Percentiles rank a stretch among this genome's conserved stretches.
phyloP scores from a whole-genome alignment of 2,888 invertebrate genomes.

The Bimastos eiseni region DNA sequence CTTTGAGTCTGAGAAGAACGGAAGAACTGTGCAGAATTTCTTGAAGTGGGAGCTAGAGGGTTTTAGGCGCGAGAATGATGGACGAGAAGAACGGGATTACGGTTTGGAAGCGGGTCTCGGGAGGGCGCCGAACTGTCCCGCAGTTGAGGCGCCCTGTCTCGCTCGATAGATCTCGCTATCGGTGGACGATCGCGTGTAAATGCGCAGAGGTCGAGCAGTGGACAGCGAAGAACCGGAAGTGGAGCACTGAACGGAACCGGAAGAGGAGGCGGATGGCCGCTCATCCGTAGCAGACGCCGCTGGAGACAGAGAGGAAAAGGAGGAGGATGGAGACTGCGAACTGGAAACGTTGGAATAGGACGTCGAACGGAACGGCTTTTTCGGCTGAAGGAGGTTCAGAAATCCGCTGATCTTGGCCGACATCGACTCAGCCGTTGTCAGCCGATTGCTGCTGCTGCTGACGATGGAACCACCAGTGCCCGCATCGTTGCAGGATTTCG shows the following conservation, averaged over 20 bases:
- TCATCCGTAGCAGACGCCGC: background rate
- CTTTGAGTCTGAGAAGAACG: background rate
- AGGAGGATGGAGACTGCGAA: background rate
- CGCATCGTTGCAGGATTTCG: conserved; percentile 15
- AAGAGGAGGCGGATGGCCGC: conserved; percentile 13
- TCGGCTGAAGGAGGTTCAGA: background rate
- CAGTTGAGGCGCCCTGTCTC: background rate
- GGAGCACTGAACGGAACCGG: background rate
- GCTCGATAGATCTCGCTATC: conserved; percentile 34
- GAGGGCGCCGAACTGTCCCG: conserved; percentile 1
- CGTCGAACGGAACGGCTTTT: conserved; percentile 24
- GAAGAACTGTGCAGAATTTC: background rate
- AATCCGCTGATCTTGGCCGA: conserved; percentile 20
- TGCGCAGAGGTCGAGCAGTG: conserved; percentile 37
- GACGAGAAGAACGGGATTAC: background rate
- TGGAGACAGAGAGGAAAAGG: background rate
- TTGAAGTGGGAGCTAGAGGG: background rate
- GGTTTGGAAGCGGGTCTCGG: conserved; percentile 16
- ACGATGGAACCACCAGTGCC: background rate
- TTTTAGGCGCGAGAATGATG: background rate
- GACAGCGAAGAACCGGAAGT: conserved; percentile 23
- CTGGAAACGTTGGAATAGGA: conserved; percentile 31
- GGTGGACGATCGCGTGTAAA: conserved; percentile 36
- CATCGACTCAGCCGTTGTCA: background rate
- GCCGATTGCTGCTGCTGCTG: background rate